Percentiles rank a stretch among this genome's conserved stretches.
phyloP scores from a whole-genome alignment of 2,797 vertebrate species.

The Cuniculus paca region DNA sequence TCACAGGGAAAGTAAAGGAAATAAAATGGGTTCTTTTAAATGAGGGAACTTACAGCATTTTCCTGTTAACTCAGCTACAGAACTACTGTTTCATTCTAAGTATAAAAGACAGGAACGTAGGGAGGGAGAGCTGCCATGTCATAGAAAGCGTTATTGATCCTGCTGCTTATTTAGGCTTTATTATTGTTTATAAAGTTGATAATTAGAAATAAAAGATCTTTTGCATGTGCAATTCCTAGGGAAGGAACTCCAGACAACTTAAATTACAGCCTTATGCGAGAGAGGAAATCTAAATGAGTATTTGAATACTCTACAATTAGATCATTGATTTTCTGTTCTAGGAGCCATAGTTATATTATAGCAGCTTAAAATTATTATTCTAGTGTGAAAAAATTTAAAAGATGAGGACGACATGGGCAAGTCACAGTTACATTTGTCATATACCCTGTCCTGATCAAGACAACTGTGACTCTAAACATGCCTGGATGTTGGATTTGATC shows the following conservation, averaged over 20 bases:
- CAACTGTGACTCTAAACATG: neutral
- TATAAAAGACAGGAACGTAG: neutral
- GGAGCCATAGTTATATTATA: neutral
- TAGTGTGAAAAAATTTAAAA: constrained; percentile 42
- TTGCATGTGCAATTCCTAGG: constrained; percentile 8
- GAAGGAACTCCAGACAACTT: neutral
- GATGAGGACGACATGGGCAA: neutral
- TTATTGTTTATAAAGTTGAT: constrained; percentile 54
- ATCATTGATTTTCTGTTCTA: constrained; percentile 61
- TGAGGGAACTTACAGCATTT: neutral
- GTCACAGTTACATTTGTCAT: neutral
- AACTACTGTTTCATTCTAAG: neutral
- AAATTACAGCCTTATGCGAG: constrained; percentile 43
- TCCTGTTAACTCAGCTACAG: neutral
- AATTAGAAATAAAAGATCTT: constrained; percentile 52
- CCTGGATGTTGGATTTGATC: neutral
- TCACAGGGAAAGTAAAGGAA: constrained; percentile 61
- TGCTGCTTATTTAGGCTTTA: constrained; percentile 43
- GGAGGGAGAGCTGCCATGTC: neutral
- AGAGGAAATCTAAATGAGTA: constrained; percentile 54
- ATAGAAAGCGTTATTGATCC: constrained; percentile 1
- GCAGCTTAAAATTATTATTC: constrained; percentile 17
- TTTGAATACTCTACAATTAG: constrained; percentile 46
- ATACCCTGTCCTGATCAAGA: neutral
- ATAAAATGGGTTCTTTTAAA: constrained; percentile 50